Conservation (phyloP, 2,888 invertebrate species). For the Margaritifera margaritifera region DNA sequence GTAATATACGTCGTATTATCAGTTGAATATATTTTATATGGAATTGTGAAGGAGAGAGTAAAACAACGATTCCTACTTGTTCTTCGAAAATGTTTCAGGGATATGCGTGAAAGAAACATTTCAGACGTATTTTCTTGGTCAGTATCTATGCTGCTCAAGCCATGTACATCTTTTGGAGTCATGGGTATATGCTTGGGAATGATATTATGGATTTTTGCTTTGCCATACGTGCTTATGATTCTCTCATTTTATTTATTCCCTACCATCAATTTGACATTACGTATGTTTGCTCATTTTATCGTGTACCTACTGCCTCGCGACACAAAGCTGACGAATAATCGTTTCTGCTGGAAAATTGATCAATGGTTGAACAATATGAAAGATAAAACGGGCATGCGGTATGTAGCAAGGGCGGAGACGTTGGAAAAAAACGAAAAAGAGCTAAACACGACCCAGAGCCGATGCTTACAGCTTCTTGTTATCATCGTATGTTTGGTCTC, state of each 20-base stretch:
- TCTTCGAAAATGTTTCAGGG: constrained; percentile 51
- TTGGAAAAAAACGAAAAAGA: constrained; percentile 29
- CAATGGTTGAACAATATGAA: constrained; percentile 6
- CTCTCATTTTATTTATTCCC: constrained; percentile 63
- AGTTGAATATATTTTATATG: constrained; percentile 49
- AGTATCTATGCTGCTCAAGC: constrained; percentile 53
- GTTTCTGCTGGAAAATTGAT: constrained; percentile 5
- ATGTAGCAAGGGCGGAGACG: constrained; percentile 28
- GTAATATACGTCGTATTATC: constrained; percentile 58
- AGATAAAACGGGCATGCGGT: constrained; percentile 19
- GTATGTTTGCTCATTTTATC: constrained; percentile 54
- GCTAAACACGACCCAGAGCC: constrained; percentile 11
- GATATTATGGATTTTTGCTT: constrained; percentile 51
- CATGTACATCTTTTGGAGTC: constrained; percentile 60
- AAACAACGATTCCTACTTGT: constrained; percentile 47
- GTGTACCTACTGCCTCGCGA: constrained; percentile 45
- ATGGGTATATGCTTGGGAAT: constrained; percentile 56
- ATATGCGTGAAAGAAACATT: constrained; percentile 48
- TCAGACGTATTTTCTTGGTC: constrained; percentile 42
- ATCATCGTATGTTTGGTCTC: constrained; percentile 50
- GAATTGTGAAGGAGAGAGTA: constrained; percentile 38
- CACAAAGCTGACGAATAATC: constrained; percentile 2
- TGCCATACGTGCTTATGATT: constrained; percentile 51
- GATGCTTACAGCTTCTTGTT: constrained; percentile 38
- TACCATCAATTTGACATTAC: constrained; percentile 56